Evolutionary conservation across 2,113 vertebrate species (phyloP).

Genomic region (Cololabis saira): DNA sequence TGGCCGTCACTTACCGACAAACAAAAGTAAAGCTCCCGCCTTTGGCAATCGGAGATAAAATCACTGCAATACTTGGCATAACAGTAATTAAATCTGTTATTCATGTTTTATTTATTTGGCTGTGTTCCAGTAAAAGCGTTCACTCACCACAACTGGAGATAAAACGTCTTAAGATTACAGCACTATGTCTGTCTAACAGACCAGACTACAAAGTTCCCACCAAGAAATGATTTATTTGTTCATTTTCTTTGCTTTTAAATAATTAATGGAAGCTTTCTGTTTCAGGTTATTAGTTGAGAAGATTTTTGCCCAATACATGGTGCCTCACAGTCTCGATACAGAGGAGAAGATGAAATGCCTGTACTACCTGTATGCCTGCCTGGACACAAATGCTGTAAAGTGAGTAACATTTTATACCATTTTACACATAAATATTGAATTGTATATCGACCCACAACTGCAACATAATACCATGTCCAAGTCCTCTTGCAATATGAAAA

Average conservation of each 20-base stretch:
- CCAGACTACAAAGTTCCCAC: background rate
- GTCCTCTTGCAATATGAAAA: background rate
- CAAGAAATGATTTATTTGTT: too few relatives aligned
- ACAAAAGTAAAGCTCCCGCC: too few relatives aligned
- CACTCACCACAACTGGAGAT: too few relatives aligned
- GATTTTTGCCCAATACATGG: conserved; percentile 98
- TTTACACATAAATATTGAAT: background rate
- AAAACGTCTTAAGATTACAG: too few relatives aligned
- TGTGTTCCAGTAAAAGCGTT: too few relatives aligned
- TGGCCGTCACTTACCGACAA: too few relatives aligned
- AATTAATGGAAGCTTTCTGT: conserved; percentile 7
- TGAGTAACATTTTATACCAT: conserved; percentile 77
- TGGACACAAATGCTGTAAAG: conserved; percentile 99
- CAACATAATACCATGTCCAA: background rate
- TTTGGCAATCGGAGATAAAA: too few relatives aligned
- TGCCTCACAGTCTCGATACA: conserved; percentile 97
- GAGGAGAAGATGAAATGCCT: conserved; percentile 99
- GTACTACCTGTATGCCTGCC: conserved; percentile 97
- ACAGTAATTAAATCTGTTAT: too few relatives aligned
- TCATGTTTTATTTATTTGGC: too few relatives aligned
- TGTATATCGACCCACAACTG: conserved; percentile 3
- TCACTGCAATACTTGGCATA: too few relatives aligned
- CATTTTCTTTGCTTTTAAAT: background rate
- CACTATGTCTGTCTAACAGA: background rate
- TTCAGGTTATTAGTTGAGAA: conserved; percentile 95